Base-by-base conservation (phyloP, 2,888 invertebrate genomes). In the Ormyrus nitidulus region DNA sequence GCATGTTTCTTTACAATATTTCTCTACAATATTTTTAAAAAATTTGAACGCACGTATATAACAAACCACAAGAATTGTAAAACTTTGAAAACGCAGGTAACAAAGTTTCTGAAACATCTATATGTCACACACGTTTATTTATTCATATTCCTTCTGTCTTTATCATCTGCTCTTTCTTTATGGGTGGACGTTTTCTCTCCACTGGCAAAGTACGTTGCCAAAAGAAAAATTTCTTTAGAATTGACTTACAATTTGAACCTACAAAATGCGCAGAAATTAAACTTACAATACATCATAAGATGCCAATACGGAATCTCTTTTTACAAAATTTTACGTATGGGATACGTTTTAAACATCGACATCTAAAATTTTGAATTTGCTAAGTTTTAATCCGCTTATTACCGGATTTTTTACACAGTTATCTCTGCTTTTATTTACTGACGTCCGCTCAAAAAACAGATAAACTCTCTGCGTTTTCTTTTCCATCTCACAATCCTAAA, bases 321-420 rank as follows among this genome's bases (percentile, higher is more conserved):
- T 69, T 81, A 78, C 78, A 81, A 70, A 73, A 56, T 71, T 58
- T 71, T 54, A 68, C 66, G 51, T 51, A 58, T 8, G 53, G 69
- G 81, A 83, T 85, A 80, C 78, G 84, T 88, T 86, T 87, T 87
- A 87, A 87, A 88, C 88, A 87, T 87, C 84, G 84, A 87, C 84
- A 86, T 87, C 83, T 84, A 85, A 83, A 82, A 83, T 81, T 82
- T 81, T 81, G 69, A 78, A 82, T 83, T 83, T 61, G 59, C 82
- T 83, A 81, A 77, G 49, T 53, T 64, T 69, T 8, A 10, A 49
- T 56, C 61, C 62, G 48, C 66, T 13, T 51, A 66, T 34, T 34
- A 59, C 65, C 19, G 44, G 10, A 7, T 64, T 34, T 13, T 66
- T 58, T 59, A 58, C 6, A 59, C 6, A 59, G 34, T 34, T 74